Evolutionary conservation across 2,888 invertebrate genomes (phyloP), one percentile per base, ranked within the genome.

Genomic region (Ashinkailepas kermadecensis): DNA sequence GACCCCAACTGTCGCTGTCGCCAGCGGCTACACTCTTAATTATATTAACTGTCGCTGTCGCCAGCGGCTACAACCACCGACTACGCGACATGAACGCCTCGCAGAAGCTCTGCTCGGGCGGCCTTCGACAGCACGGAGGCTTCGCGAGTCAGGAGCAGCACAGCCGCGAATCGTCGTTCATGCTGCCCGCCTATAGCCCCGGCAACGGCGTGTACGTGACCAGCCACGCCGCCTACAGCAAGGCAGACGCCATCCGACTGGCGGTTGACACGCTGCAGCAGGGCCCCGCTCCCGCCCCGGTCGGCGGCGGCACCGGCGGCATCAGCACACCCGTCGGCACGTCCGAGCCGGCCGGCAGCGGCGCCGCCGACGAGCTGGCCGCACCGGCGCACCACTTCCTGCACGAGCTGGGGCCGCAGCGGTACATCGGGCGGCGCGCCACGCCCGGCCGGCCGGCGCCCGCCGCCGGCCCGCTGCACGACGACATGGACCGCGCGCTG

Each of bases 401-500:
- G 80, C 81, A 83, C 82, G 82, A 82, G 64, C 64, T 15, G 54
- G 64, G 25, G 18, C 62, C 15, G 18, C 59, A 13, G 25, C 39
- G n/a, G 54, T 12, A 7, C n/a, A 62, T 25, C 23, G 54, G 21
- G 13, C 23, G 15, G 58, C 11, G 39, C 10, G 54, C 54, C n/a
- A 62, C 7, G 54, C 39, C 10, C 21, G 18, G 74, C 15, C 74
- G 54, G 74, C 54, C 39, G 70, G 54, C 67, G 25, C 1, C 82
- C 25, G 81, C 81, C n/a, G 81, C 83, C 21, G 81, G 80, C 56
- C 82, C 83, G 56, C 84, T 87, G 23, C 88, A 88, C 83, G 88
- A 88, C 82, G 88, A 89, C 83, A 87, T 89, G 58, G 84, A 89
- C 25, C 85, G 86, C 81, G 88, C 89, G 15, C 86, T 90, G 78